Percentiles rank a stretch among this genome's conserved stretches.
Evolutionary conservation across 2,888 invertebrate species (phyloP).

Genomic region (Pseudanteris insignis): DNA sequence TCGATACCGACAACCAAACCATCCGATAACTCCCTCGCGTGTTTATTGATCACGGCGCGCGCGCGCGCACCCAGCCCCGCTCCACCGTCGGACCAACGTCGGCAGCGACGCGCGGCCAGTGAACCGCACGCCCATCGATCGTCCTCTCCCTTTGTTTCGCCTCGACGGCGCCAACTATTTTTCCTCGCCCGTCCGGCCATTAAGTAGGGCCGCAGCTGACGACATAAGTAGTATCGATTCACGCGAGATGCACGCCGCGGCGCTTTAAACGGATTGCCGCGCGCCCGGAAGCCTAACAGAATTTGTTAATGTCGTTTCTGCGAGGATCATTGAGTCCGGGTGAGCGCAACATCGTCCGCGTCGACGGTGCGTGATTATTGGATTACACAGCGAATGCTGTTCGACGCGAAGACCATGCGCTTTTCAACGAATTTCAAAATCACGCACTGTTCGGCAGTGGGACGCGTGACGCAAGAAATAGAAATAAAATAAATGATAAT

Average conservation of each 20-base stretch:
- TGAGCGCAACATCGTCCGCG: neutral
- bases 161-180: too few relatives aligned
- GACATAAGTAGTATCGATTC: constrained; percentile 14
- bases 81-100: constrained; percentile 11
- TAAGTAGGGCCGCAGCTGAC: constrained; percentile 14
- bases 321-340: constrained; percentile 12
- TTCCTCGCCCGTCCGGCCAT: constrained; percentile 1
- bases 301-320: constrained; percentile 8
- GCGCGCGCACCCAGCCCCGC: too few relatives aligned
- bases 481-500: too few relatives aligned
- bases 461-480: too few relatives aligned
- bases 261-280: constrained; percentile 8
- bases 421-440: constrained; percentile 5
- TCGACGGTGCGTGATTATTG: constrained; percentile 7
- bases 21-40: constrained; percentile 11
- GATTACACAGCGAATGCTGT: constrained; percentile 13
- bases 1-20: constrained; percentile 7
- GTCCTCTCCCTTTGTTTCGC: too few relatives aligned
- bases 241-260: neutral
- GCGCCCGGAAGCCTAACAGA: neutral
- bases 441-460: too few relatives aligned
- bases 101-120: constrained; percentile 6
- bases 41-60: constrained; percentile 10
- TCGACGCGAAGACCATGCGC: constrained; percentile 3
- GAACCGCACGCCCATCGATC: constrained; percentile 8